Evolutionary conservation across 2,113 vertebrate genomes (phyloP).

Genomic region (Phainopepla nitens): DNA sequence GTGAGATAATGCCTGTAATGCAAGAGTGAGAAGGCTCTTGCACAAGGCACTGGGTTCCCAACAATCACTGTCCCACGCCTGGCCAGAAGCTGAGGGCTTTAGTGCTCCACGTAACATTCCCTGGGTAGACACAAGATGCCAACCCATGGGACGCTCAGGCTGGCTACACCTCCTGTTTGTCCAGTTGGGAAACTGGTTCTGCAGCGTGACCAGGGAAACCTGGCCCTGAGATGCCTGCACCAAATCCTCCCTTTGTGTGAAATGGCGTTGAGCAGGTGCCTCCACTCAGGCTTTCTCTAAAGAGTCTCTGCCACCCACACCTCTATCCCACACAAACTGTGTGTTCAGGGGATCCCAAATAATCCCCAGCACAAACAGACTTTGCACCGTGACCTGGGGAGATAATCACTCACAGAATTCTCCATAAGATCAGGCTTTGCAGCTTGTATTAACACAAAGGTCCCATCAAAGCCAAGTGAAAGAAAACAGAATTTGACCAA

Average conservation of each 20-base stretch:
- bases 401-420: neutral
- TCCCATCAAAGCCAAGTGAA: neutral
- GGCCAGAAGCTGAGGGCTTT: neutral
- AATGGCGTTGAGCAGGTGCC: rapidly evolving
- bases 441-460: neutral
- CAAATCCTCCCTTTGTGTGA: neutral
- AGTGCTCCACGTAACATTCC: neutral
- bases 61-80: rapidly evolving
- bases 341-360: neutral
- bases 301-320: neutral
- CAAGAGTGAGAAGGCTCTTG: neutral
- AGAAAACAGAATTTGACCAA: neutral
- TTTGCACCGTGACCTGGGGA: neutral
- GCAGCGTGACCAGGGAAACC: neutral
- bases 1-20: neutral
- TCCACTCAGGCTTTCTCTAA: neutral
- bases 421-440: neutral
- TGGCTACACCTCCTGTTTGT: neutral
- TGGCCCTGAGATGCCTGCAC: rapidly evolving
- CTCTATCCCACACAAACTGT: neutral
- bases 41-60: rapidly evolving
- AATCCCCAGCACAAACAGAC: neutral
- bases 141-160: rapidly evolving
- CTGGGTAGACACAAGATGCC: neutral
- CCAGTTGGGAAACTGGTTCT: neutral